Evolutionary conservation across 2,797 vertebrate species (phyloP), one percentile per base, ranked within the genome.

Genomic region (Gadopsis bispinosus): DNA sequence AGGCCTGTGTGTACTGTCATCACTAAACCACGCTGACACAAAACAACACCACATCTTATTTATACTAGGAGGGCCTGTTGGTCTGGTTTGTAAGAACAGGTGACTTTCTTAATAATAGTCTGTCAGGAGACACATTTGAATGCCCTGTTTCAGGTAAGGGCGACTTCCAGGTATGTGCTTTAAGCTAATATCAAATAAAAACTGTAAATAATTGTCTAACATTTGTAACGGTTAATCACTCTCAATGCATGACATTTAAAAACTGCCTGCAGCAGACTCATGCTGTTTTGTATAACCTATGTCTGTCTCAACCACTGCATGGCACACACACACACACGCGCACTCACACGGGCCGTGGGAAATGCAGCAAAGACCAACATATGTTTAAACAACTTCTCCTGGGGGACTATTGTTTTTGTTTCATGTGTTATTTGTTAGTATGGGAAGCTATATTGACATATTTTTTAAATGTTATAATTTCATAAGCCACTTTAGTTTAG

Each of bases 281-380:
- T 65, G 19, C 11, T 70, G 14, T 72, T 68, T 86, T 12, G 75
- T 75, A 7, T 71, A 17, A 62, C 43, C 61, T 67, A 9, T 79
- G 22, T 86, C 71, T 79, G 26, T 86, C 56, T 83, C 60, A 72
- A 45, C 60, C 73, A 90, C 74, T 77, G 31, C 31, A 31, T 50
- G 29, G 29, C 64, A 5, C 54, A 77, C 37, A 63, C 47, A 70
- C 43, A 62, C 61, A 69, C 53, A 53, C 31, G 39, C 6, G 54
- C 19, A 35, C 56, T 58, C 35, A 62, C 29, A 59, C 5, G 63
- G 41, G 22, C 59, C 41, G 22, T 55, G 66, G 67, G 82, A 91
- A 83, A 29, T 45, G 39, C 29, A 66, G 41, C 17, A 55, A 53
- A 66, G 19, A 50, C 1, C 1, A 74, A 59, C 51, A 69, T 35